Evolutionary conservation across 1,140 invertebrate genomes (phyloP).

Genomic region (Pseudoatta argentina): DNA sequence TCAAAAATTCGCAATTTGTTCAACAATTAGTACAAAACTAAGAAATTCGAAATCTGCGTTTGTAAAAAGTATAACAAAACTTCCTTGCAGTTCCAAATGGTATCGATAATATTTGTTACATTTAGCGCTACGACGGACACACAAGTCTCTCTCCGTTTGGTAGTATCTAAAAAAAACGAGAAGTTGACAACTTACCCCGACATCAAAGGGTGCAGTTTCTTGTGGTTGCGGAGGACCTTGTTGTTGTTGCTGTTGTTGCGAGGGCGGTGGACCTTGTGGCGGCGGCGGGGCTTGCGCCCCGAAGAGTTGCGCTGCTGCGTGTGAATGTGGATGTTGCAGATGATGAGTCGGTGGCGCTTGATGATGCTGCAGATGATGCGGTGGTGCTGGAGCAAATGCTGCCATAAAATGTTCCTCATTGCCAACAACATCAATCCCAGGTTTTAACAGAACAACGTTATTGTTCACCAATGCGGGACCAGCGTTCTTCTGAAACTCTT

Average conservation of each 20-base stretch:
- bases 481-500: slow-evolving; percentile 90
- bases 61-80: not conserved
- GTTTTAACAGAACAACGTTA: slow-evolving; percentile 86
- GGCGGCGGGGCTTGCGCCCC: slow-evolving; percentile 86
- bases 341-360: slow-evolving; percentile 86
- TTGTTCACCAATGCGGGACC: slow-evolving; percentile 85
- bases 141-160: slow-evolving; percentile 4
- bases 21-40: not conserved
- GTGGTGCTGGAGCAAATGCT: slow-evolving; percentile 87
- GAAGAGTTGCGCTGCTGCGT: slow-evolving; percentile 84
- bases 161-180: not conserved
- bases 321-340: slow-evolving; percentile 84
- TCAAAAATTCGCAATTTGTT: not conserved
- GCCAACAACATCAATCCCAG: slow-evolving; percentile 87
- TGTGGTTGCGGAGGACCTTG: slow-evolving; percentile 86
- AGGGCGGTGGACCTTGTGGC: slow-evolving; percentile 83
- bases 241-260: slow-evolving; percentile 89
- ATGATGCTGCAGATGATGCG: slow-evolving; percentile 87
- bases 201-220: slow-evolving; percentile 86
- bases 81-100: not conserved
- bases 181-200: slow-evolving; percentile 84
- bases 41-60: not conserved
- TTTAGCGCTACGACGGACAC: not conserved
- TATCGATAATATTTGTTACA: not conserved
- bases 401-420: slow-evolving; percentile 86